Percentiles rank a stretch among this genome's conserved stretches.
Evolutionary conservation across 2,888 invertebrate species (phyloP).

Genomic region (Pyrocoelia pectoralis): DNA sequence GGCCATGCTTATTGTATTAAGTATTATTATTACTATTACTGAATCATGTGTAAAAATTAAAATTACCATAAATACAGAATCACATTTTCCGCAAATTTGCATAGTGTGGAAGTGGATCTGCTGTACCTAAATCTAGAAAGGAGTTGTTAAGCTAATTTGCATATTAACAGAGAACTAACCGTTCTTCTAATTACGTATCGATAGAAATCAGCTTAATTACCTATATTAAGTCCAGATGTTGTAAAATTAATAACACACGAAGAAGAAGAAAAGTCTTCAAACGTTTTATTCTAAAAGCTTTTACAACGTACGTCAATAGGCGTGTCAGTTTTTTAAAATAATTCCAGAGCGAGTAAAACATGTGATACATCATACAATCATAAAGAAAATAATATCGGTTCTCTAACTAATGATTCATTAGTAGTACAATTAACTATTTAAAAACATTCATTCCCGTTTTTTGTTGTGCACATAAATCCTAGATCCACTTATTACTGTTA

Average conservation of each 20-base stretch:
- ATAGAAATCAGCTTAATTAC: slow-evolving; percentile 1
- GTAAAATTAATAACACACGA: neutral
- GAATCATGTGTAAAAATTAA: no score
- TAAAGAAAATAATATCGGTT: slow-evolving; percentile 1
- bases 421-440: slow-evolving; percentile 7
- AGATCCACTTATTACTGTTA: slow-evolving; percentile 1
- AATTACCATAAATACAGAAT: no score
- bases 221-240: neutral
- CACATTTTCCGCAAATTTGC: no score
- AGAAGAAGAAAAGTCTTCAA: neutral
- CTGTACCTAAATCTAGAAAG: no score
- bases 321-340: neutral
- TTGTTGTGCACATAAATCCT: slow-evolving; percentile 7
- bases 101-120: no score
- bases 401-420: slow-evolving; percentile 5
- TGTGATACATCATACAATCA: neutral
- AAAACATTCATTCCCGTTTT: slow-evolving; percentile 8
- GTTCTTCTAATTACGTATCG: neutral
- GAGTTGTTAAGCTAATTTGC: neutral
- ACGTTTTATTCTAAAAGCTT: no score
- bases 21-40: no score
- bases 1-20: no score
- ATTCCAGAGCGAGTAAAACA: neutral
- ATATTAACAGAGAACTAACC: neutral
- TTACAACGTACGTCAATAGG: neutral